A percentile compares a stretch with the other conserved stretches of the same genome.
These are phyloP conservation scores for Amphiprion ocellaris DNA, from an alignment of 2,113 vertebrate genomes.

Conservation along the genomic window DNA sequence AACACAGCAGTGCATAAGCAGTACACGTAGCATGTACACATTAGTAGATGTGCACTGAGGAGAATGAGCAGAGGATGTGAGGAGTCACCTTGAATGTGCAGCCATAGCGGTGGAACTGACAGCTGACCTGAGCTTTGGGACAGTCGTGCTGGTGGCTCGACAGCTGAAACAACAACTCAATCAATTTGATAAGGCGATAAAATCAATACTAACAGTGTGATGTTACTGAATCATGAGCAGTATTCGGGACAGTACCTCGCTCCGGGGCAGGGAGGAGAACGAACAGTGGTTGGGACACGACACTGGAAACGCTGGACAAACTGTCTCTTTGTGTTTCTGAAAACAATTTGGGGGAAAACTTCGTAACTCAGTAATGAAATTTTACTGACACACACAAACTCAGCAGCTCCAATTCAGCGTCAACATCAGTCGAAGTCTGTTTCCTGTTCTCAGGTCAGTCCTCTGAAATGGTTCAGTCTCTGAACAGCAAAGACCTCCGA, in stretches of 20 bases:
- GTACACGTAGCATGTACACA: background rate
- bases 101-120: constrained; percentile 95
- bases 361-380: background rate
- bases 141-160: constrained; percentile 89
- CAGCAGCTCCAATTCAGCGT: too few species aligned
- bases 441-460: too few species aligned
- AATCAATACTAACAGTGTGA: background rate
- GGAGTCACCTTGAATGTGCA: constrained; percentile 92
- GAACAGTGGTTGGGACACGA: constrained; percentile 96
- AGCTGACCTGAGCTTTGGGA: constrained; percentile 97
- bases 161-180: constrained; percentile 70
- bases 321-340: constrained; percentile 96
- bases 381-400: background rate
- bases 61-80: too few species aligned
- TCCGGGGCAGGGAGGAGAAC: constrained; percentile 91
- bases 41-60: background rate
- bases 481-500: too few species aligned
- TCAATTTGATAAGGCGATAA: background rate
- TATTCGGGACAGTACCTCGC: constrained; percentile 87
- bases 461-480: too few species aligned
- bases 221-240: background rate
- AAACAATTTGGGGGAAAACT: background rate
- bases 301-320: constrained; percentile 94
- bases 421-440: too few species aligned
- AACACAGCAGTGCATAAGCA: background rate